Conservation (phyloP, 2,113 vertebrate species). For the Rhombomys opimus region DNA sequence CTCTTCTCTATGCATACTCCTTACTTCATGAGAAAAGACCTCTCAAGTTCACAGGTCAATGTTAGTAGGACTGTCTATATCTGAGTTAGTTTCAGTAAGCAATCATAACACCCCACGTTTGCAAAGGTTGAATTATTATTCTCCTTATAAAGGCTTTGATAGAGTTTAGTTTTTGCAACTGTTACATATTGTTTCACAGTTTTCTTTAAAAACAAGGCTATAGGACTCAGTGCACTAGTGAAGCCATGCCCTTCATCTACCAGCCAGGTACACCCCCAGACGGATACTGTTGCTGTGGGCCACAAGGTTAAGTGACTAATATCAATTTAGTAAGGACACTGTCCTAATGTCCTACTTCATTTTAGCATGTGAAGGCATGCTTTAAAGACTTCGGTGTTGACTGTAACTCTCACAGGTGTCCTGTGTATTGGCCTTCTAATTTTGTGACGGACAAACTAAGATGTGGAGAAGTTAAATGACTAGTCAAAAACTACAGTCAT, state of each 20-base stretch:
- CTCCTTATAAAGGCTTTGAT: slow-evolving; percentile 18
- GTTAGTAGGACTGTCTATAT: slow-evolving; percentile 12
- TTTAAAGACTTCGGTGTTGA: background rate
- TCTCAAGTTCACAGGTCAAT: background rate
- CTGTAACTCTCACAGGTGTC: background rate
- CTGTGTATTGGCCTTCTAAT: background rate
- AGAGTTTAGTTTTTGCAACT: background rate
- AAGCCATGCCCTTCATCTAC: background rate
- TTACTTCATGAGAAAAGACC: slow-evolving; percentile 1
- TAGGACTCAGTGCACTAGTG: background rate
- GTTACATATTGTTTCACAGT: background rate
- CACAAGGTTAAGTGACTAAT: background rate
- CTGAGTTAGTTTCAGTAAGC: background rate
- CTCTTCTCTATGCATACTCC: slow-evolving; percentile 1
- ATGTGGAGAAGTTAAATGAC: background rate
- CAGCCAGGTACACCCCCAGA: background rate
- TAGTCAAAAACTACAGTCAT: background rate
- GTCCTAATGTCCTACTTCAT: background rate
- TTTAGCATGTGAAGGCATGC: background rate
- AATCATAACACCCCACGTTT: background rate
- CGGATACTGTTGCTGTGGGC: background rate
- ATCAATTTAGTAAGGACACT: background rate
- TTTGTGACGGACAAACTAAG: background rate
- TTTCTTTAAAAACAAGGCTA: slow-evolving; percentile 2
- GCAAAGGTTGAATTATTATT: background rate